Evolutionary conservation across 2,888 invertebrate species (phyloP), one percentile per base, ranked within the genome.

Genomic region (Cordylochernes scorpioides): DNA sequence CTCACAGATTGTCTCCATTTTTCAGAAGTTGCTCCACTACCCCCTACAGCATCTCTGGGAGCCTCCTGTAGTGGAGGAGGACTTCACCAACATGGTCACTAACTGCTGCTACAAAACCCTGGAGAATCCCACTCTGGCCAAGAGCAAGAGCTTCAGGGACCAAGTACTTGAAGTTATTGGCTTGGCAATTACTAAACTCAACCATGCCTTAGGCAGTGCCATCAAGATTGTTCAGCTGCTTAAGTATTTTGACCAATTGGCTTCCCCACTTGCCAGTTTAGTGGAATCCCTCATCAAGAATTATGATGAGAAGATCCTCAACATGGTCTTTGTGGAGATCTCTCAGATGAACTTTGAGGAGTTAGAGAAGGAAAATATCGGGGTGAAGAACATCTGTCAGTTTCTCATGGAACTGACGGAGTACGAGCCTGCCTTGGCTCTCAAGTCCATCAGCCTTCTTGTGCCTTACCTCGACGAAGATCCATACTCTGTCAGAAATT

Each of bases 141-240:
- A 46, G 56, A 51, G 64, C 22, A 55, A 67, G 40, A 71, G 69
- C 39, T 56, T 57, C 62, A 60, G 67, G 34, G 67, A 69, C 40
- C 67, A 68, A 9, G 61, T 80, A 4, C 68, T 70, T 46, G 68
- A 75, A 59, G 64, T 82, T 21, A 58, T 86, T 33, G 80, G 77
- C 9, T 61, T 65, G 3, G 61, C 80, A 25, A 66, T 82, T 13
- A 77, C 73, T 49, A 66, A 64, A 28, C 78, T 77, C 49, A 75
- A 73, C 48, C 77, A 84, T 54, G 72, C 65, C 51, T 44, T 63
- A 50, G 54, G 63, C 63, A 44, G 39, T 30, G 49, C 46, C 38
- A 31, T 52, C 38, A 51, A 52, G 45, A 45, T 54, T 49, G 58
- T 59, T 14, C 61, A 77, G 64, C 49, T 74, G 28, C 58, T 80